These are phyloP conservation scores for Melieria picta DNA, from an alignment of 2,888 invertebrate species.

Conservation along the genomic window DNA sequence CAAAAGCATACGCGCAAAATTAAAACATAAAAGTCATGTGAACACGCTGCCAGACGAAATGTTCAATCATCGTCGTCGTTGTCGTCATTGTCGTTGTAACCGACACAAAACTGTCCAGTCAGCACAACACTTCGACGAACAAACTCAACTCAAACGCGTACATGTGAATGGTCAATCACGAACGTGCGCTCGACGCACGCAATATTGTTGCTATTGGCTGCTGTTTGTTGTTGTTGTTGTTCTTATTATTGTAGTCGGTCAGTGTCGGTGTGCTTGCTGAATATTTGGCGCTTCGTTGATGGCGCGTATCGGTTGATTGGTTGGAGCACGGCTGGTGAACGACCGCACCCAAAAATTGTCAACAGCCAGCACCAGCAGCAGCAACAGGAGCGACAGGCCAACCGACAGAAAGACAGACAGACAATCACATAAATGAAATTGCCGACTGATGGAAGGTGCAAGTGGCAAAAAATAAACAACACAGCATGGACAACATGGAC, in stretches of 20 bases:
- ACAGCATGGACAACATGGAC: no score
- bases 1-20: conserved; percentile 24
- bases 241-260: no score
- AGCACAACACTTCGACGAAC: neutral
- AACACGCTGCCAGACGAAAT: neutral
- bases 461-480: no score
- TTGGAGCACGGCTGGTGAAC: neutral
- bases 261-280: no score
- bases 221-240: no score
- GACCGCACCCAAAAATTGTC: conserved; percentile 2
- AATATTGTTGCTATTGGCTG: no score
- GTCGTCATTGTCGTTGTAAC: neutral
- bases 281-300: no score
- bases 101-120: neutral
- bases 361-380: neutral
- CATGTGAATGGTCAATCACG: neutral
- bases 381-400: neutral
- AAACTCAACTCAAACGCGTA: neutral
- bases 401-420: no score
- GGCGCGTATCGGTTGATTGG: no score
- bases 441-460: no score
- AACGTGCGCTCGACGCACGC: neutral
- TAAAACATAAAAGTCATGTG: conserved; percentile 24
- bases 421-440: no score
- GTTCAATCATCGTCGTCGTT: neutral